phyloP scores from a whole-genome alignment of 2,888 invertebrate species.

The Melanchra persicariae region DNA sequence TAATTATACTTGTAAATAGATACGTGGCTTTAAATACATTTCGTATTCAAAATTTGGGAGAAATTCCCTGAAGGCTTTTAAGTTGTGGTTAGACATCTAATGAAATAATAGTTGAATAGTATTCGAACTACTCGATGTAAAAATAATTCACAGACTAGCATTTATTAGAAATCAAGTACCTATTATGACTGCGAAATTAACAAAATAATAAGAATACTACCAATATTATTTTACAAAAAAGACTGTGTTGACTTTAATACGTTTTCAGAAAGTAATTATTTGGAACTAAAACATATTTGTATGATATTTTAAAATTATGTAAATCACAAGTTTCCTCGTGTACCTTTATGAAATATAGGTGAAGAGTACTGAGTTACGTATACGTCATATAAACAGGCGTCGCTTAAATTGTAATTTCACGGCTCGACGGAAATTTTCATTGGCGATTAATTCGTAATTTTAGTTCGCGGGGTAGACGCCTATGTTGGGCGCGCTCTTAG shows the following conservation, averaged over 20 bases:
- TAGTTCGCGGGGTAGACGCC: conserved; percentile 73
- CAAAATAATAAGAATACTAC: background rate
- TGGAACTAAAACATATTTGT: background rate
- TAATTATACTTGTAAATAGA: conserved; percentile 68
- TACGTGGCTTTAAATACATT: conserved; percentile 54
- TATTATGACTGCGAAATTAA: background rate
- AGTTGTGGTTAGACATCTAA: background rate
- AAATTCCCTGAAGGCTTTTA: conserved; percentile 25
- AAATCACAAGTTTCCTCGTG: conserved; percentile 8
- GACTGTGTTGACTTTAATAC: background rate
- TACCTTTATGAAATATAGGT: conserved; percentile 28
- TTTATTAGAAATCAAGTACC: background rate
- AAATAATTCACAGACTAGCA: no score
- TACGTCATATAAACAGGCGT: conserved; percentile 81
- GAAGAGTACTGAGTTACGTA: conserved; percentile 55
- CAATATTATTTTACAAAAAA: background rate
- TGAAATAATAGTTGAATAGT: background rate
- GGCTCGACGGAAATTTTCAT: conserved; percentile 87
- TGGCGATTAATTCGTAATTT: conserved; percentile 87
- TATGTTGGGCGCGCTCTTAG: conserved; percentile 68
- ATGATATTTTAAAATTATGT: conserved; percentile 10
- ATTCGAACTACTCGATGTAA: no score
- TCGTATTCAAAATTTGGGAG: conserved; percentile 37
- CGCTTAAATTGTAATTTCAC: conserved; percentile 89
- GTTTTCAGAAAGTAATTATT: background rate